These are phyloP conservation scores for Ylistrum balloti DNA, from an alignment of 1,140 invertebrate species.

Conservation along the genomic window DNA sequence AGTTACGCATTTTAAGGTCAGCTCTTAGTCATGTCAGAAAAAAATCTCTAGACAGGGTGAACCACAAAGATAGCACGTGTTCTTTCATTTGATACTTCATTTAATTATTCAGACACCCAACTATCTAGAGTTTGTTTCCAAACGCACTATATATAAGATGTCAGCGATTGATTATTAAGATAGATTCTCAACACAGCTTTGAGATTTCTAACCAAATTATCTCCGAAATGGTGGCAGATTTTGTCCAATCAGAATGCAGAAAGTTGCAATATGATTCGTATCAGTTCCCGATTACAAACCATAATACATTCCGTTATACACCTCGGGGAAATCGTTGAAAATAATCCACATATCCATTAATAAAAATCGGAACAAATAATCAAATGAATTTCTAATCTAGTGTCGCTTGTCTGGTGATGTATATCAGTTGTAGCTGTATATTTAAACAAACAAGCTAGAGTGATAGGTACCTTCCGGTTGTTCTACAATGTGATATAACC, in stretches of 20 bases:
- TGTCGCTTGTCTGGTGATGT: background rate
- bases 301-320: background rate
- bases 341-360: slow-evolving; percentile 20
- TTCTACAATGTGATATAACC: background rate
- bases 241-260: background rate
- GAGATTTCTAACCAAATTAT: background rate
- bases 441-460: background rate
- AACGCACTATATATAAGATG: background rate
- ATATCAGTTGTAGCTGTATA: background rate
- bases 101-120: too few relatives aligned
- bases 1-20: too few relatives aligned
- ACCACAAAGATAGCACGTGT: too few relatives aligned
- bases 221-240: background rate
- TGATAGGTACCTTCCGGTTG: background rate
- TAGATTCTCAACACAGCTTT: background rate
- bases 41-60: too few relatives aligned
- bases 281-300: background rate
- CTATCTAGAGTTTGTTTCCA: too few relatives aligned
- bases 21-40: too few relatives aligned
- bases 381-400: slow-evolving; percentile 6
- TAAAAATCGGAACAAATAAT: background rate
- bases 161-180: background rate
- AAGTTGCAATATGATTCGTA: background rate
- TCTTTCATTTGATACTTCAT: too few relatives aligned
- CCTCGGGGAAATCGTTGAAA: slow-evolving; percentile 10